Percentiles rank a stretch among this genome's conserved stretches.
Conservation (phyloP, 2,113 vertebrate genomes). For the Pteronura brasiliensis region DNA sequence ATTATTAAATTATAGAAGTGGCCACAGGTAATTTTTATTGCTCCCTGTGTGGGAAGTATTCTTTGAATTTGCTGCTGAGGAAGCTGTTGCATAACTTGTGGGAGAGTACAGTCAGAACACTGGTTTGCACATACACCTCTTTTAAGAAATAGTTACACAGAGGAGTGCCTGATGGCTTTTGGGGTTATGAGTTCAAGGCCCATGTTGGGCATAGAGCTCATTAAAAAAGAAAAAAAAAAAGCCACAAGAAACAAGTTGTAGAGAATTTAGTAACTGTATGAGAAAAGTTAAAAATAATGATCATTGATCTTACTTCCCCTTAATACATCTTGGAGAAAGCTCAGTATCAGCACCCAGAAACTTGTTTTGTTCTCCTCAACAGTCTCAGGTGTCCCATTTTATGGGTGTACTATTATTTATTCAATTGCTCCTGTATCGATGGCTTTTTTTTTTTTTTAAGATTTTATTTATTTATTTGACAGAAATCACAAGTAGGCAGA, state of each 20-base stretch:
- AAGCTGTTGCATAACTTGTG: not conserved
- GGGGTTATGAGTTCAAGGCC: not conserved
- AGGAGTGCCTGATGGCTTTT: not conserved
- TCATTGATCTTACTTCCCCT: not conserved
- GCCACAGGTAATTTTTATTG: not conserved
- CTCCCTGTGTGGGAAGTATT: not conserved
- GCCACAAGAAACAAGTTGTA: not conserved
- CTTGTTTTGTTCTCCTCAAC: fast-evolving
- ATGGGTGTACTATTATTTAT: not conserved
- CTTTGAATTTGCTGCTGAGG: not conserved
- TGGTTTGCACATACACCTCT: not conserved
- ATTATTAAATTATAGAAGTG: not conserved
- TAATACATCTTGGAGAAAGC: not conserved
- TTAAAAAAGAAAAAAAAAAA: not conserved
- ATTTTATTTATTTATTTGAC: no score
- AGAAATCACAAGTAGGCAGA: no score
- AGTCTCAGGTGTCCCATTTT: not conserved
- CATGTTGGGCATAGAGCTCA: not conserved
- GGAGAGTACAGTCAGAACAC: not conserved
- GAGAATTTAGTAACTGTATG: not conserved
- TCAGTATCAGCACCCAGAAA: not conserved
- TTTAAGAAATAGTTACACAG: not conserved
- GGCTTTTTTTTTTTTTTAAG: no score
- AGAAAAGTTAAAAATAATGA: not conserved
- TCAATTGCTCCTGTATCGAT: not conserved